Evolutionary conservation across 1,140 invertebrate genomes (phyloP).

Genomic region (Octopus bimaculoides): DNA sequence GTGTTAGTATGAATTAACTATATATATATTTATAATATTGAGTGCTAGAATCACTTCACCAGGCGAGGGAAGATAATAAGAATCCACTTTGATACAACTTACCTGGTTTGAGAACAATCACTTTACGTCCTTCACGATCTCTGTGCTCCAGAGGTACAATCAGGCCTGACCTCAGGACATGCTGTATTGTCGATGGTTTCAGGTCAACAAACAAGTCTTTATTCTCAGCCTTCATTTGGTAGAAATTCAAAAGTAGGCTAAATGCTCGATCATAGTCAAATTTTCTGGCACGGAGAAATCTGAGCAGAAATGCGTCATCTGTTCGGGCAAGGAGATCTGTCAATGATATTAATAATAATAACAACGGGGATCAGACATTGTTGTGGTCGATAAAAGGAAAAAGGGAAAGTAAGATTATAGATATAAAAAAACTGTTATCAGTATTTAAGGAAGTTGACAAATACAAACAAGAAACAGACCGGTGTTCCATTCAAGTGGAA

Average conservation of each 20-base stretch:
- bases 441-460: too few species aligned
- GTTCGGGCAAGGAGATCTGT: constrained; percentile 44
- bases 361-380: too few species aligned
- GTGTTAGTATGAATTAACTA: too few species aligned
- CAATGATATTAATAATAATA: too few species aligned
- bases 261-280: constrained; percentile 79
- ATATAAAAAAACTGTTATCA: too few species aligned
- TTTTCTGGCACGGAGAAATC: constrained; percentile 80
- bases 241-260: constrained; percentile 79
- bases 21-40: too few species aligned
- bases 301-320: constrained; percentile 76
- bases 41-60: too few species aligned
- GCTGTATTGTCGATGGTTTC: constrained; percentile 68
- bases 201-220: constrained; percentile 70
- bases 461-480: too few species aligned
- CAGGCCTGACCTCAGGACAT: constrained; percentile 74
- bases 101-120: constrained; percentile 67
- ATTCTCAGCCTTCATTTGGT: constrained; percentile 74
- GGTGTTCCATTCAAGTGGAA: too few species aligned
- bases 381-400: too few species aligned
- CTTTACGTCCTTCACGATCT: constrained; percentile 73
- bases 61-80: too few species aligned
- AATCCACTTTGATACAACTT: neutral
- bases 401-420: too few species aligned
- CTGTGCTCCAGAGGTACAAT: constrained; percentile 73